Evolutionary conservation across 1,140 invertebrate genomes (phyloP).

Genomic region (Aphelinus certus): DNA sequence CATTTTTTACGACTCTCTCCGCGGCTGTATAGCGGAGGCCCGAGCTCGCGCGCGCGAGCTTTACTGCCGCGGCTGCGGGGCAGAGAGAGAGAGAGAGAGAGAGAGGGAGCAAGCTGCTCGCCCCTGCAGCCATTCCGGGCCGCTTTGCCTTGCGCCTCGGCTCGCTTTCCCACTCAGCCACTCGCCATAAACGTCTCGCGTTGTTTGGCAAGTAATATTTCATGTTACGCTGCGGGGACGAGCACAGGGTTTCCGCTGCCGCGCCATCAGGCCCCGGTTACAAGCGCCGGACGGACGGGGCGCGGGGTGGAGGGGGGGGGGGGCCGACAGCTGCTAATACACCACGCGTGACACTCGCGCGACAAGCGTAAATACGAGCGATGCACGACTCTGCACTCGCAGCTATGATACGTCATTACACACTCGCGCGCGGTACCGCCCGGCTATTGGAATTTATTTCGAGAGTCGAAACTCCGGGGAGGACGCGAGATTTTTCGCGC

Average conservation of each 20-base stretch:
- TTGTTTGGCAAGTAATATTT: constrained; percentile 45
- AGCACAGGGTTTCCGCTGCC: constrained; percentile 18
- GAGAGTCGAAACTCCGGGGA: no score
- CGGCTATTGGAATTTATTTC: no score
- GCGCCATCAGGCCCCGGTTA: background rate
- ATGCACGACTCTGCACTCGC: no score
- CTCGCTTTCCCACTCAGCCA: background rate
- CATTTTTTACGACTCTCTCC: constrained; percentile 47
- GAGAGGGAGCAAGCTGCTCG: no score
- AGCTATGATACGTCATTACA: no score
- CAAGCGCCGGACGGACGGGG: background rate
- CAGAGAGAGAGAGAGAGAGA: background rate
- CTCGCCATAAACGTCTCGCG: constrained; percentile 40
- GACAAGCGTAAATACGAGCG: no score
- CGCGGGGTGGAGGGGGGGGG: no score
- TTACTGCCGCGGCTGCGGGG: constrained; percentile 37
- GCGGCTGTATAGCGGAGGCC: constrained; percentile 45
- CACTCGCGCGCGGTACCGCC: no score
- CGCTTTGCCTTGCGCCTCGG: background rate
- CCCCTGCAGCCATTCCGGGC: background rate
- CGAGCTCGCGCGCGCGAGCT: background rate
- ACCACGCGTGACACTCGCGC: no score
- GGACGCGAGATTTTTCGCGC: no score
- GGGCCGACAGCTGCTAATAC: no score
- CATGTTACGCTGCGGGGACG: constrained; percentile 27